These are phyloP conservation scores for Stichopus horrens DNA, from an alignment of 53 echinoderm and acorn worm genomes.

Conservation along the genomic window DNA sequence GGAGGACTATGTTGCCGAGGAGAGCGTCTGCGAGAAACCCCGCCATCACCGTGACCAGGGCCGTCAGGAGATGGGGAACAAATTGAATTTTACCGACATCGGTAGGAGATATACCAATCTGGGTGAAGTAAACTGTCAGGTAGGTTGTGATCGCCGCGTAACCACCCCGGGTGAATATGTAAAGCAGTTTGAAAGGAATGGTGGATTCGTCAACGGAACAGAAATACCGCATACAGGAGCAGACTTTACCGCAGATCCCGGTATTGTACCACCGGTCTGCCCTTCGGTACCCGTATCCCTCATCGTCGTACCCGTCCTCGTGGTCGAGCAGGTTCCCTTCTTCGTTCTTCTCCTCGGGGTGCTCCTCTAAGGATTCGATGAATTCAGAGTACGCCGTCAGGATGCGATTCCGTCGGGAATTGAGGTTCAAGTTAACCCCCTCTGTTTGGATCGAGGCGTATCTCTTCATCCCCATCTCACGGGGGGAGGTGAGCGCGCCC, in stretches of 20 bases:
- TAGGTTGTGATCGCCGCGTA: constrained; percentile 64
- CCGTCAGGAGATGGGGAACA: constrained; percentile 54
- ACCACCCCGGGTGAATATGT: constrained; percentile 71
- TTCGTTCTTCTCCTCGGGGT: constrained; percentile 30
- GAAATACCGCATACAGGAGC: neutral
- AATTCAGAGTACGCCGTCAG: constrained; percentile 37
- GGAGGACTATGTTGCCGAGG: constrained; percentile 17
- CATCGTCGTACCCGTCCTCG: neutral
- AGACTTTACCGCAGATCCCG: neutral
- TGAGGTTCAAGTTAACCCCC: neutral
- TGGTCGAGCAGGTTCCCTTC: constrained; percentile 27
- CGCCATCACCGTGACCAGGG: constrained; percentile 54
- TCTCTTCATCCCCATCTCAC: constrained; percentile 32
- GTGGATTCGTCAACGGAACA: constrained; percentile 52
- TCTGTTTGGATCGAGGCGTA: neutral
- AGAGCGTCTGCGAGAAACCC: constrained; percentile 70
- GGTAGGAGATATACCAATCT: constrained; percentile 61
- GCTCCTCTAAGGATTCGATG: constrained; percentile 22
- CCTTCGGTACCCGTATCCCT: neutral
- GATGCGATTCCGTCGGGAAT: constrained; percentile 18
- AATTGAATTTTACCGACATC: constrained; percentile 59
- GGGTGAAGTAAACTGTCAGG: constrained; percentile 56
- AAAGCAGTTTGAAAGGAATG: constrained; percentile 73
- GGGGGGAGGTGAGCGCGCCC: too few species aligned
- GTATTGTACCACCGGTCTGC: constrained; percentile 30